Conservation (phyloP, 2,888 invertebrate species). For the Malthinus seriepunctatus region DNA sequence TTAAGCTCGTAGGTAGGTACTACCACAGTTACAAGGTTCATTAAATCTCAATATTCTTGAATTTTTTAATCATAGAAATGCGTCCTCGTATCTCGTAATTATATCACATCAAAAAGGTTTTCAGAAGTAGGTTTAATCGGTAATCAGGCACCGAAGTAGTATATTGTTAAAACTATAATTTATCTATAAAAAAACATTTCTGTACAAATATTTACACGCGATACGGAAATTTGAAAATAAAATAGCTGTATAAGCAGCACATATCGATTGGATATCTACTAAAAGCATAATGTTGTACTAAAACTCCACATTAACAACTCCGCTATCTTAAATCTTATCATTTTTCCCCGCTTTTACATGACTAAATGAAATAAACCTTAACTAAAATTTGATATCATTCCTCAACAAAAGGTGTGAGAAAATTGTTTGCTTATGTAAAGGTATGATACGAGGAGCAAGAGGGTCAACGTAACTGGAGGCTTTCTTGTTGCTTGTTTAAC, state of each 20-base stretch:
- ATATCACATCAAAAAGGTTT: too few species aligned
- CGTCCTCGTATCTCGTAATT: too few species aligned
- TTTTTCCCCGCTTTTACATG: background rate
- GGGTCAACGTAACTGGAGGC: constrained; percentile 10
- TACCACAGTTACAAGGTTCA: too few species aligned
- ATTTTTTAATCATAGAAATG: too few species aligned
- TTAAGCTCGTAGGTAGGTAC: too few species aligned
- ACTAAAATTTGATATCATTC: constrained; percentile 1
- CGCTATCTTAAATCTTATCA: constrained; percentile 1
- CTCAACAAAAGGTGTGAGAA: constrained; percentile 2
- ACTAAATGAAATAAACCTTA: constrained; percentile 1
- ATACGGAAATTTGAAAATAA: constrained; percentile 1
- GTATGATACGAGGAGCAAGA: constrained; percentile 1
- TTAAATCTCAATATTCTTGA: too few species aligned
- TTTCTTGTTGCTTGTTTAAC: constrained; percentile 21
- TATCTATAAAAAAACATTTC: background rate
- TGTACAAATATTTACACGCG: constrained; percentile 2
- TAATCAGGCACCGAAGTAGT: too few species aligned
- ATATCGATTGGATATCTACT: constrained; percentile 5
- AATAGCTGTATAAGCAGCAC: constrained; percentile 2
- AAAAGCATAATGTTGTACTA: background rate
- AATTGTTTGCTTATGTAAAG: constrained; percentile 3
- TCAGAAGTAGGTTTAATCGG: too few species aligned
- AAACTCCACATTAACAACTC: background rate
- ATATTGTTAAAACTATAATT: too few species aligned